A percentile compares a stretch with the other conserved stretches of the same genome.
Conservation (phyloP, 2,113 vertebrate genomes). For the Felis catus region DNA sequence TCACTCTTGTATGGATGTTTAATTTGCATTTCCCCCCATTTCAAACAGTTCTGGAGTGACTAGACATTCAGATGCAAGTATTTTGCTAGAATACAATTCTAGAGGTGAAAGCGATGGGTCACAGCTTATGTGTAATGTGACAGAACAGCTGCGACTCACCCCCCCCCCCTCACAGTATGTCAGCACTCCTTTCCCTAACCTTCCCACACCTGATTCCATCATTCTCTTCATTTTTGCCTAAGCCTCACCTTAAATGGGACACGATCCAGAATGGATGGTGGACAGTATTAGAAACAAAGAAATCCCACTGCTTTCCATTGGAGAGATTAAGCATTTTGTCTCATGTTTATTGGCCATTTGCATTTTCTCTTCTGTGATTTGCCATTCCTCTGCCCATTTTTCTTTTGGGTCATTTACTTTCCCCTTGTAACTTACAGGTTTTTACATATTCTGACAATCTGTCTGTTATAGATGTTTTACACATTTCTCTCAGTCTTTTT, state of each 20-base stretch:
- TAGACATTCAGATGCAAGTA: not conserved
- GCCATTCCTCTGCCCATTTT: not conserved
- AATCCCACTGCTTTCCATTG: not conserved
- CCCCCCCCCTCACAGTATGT: not conserved
- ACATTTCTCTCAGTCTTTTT: not conserved
- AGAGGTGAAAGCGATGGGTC: not conserved
- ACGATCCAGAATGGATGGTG: not conserved
- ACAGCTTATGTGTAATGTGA: not conserved
- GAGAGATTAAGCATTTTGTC: not conserved
- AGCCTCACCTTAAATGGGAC: not conserved
- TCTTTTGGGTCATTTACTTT: not conserved
- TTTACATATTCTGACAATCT: not conserved
- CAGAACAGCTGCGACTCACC: not conserved
- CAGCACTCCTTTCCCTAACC: not conserved
- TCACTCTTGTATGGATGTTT: slow-evolving; percentile 2
- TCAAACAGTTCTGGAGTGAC: slow-evolving; percentile 3
- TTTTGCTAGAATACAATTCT: not conserved
- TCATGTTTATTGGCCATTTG: not conserved
- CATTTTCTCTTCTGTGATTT: not conserved
- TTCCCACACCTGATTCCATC: not conserved
- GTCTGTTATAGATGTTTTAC: not conserved
- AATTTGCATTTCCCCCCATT: not conserved
- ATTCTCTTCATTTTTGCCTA: not conserved
- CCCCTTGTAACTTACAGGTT: not conserved
- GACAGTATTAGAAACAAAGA: not conserved